Evolutionary conservation across 2,888 invertebrate genomes (phyloP), one percentile per base, ranked within the genome.

Genomic region (Trichopoda pennipes): DNA sequence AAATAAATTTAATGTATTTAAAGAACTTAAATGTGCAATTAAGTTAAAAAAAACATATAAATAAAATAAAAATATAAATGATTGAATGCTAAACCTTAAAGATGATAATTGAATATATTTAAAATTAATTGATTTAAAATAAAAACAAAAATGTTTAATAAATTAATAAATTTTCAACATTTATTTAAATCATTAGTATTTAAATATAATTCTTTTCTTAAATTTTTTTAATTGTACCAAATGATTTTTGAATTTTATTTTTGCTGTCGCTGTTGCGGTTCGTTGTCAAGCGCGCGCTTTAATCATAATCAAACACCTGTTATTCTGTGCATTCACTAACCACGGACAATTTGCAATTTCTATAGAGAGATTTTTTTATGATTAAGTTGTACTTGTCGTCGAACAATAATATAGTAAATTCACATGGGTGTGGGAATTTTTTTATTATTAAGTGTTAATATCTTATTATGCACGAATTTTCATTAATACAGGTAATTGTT

Each of bases 371-470:
- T 70, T 28, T 63, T 47, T 70, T 61, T 21, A 56, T 64, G 35
- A 63, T 64, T 47, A 51, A 70, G 49, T 70, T 64, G 38, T 47
- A 42, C 49, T 58, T 58, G 69, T 16, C 44, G 47, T 58, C 16
- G 51, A 38, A 21, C 16, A 66, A 75, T 19, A 58, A 66, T 58
- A 35, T 44, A 66, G 23, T 1, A 42, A 70, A 38, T 77, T 77
- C 69, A 28, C 77, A 70, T 64, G 63, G 38, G 63, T 77, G 77
- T 77, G 77, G 70, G 77, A 77, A 64, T 42, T 63, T 6, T 17
- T 51, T 49, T 14, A 64, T 56, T 77, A 17, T 60, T 60, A 35
- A 44, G 14, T 66, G n/a, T 21, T 58, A n/a, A 3, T 61, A 35
- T 6, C 9, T 58, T 58, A n/a, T 70, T 56, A 56, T 63, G 69